Evolutionary conservation across 1,140 invertebrate species (phyloP), one percentile per base, ranked within the genome.

Genomic region (Macrotrachela quadricornifera): DNA sequence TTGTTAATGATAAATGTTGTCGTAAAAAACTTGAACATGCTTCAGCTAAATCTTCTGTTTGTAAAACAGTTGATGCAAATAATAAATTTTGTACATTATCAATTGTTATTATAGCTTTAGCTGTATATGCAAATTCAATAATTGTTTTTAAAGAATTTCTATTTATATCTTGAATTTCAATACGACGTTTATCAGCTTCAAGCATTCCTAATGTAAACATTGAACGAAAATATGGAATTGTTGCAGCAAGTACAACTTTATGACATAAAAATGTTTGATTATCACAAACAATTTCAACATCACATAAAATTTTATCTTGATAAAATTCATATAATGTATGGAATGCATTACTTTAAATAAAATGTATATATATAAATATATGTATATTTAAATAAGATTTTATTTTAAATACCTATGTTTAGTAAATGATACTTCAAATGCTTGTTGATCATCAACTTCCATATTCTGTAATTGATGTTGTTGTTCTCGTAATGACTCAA

Each of bases 21-120:
- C 64, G 61, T 66, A 70, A 68, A 58, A 70, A 68, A 16, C 64
- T 62, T 55, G 62, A 63, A 49, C 66, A 68, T 1, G 64, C 65
- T 42, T 60, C 49, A 14, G 65, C 63, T 12, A 70, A 65, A 21
- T 61, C 54, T 42, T 68, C 66, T 18, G 68, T 61, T 56, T 70
- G 68, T 6, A 70, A 58, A 49, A 68, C 67, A 11, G 64, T 65
- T 0, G 66, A 57, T 10, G 66, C 68, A 59, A 64, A 66, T 12
- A 70, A 55, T 14, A 70, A 51, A 10, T 58, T 57, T 58, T 70
- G 66, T 2, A 68, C 68, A 50, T 62, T 68, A 10, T 70, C 65
- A 10, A 62, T 60, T 18, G 58, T 64, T 11, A 70, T 54, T n/a
- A 50, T 51, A 10, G 68, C 60, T 49, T 61, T 61, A 38, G 63